Evolutionary conservation across 2,113 vertebrate genomes (phyloP).

Genomic region (Chaetodon auriga): DNA sequence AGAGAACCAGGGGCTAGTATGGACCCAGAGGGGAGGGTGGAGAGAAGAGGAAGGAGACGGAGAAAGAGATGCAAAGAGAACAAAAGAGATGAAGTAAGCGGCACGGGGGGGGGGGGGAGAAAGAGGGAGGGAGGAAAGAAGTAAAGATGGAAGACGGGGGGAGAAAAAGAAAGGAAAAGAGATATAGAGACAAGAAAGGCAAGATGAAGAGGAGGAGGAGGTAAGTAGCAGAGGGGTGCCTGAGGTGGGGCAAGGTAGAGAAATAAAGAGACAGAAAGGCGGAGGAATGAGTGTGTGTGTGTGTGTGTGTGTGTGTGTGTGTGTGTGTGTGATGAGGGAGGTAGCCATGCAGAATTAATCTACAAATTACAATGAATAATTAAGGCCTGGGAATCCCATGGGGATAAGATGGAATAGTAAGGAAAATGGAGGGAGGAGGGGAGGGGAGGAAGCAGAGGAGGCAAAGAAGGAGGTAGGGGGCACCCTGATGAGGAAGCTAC

Average conservation of each 20-base stretch:
- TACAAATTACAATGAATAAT: slow-evolving; percentile 83
- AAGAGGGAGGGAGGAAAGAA: no score
- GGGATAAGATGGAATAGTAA: slow-evolving; percentile 55
- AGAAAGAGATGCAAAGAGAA: not conserved
- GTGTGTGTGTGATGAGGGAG: slow-evolving; percentile 39
- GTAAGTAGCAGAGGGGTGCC: slow-evolving; percentile 10
- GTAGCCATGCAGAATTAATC: slow-evolving; percentile 78
- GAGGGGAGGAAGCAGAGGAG: not conserved
- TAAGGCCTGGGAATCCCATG: slow-evolving; percentile 71
- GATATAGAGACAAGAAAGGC: not conserved
- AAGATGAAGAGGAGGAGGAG: slow-evolving; percentile 3
- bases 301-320: slow-evolving; percentile 15
- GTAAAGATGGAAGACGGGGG: no score
- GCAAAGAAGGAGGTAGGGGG: slow-evolving; percentile 8
- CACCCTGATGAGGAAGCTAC: slow-evolving; percentile 31
- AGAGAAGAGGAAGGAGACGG: not conserved
- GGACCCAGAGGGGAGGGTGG: slow-evolving; percentile 7
- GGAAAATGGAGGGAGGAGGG: slow-evolving; percentile 23
- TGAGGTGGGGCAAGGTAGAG: slow-evolving; percentile 31
- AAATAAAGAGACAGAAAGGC: slow-evolving; percentile 20
- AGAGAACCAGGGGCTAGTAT: slow-evolving; percentile 30
- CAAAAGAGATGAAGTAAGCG: not conserved
- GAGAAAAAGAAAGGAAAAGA: slow-evolving; percentile 4
- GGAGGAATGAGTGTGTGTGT: slow-evolving; percentile 1
- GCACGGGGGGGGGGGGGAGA: not conserved